Percentiles rank a stretch among this genome's conserved stretches.
phyloP scores from a whole-genome alignment of 2,113 vertebrate genomes.

The Poecilia latipinna region DNA sequence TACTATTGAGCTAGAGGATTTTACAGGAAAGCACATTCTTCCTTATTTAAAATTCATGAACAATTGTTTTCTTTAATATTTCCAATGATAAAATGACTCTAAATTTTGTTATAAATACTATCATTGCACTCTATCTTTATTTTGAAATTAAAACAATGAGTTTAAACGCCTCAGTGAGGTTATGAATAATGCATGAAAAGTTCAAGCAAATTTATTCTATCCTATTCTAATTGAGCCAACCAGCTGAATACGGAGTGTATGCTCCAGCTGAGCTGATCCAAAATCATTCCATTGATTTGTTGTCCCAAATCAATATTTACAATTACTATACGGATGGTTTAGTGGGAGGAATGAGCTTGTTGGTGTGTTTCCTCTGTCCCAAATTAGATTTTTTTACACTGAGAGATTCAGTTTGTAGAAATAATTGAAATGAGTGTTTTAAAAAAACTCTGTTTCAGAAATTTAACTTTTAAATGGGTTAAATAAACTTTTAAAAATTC shows the following conservation, averaged over 20 bases:
- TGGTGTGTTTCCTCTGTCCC: constrained; percentile 3
- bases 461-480: too few species aligned
- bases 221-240: constrained; percentile 63
- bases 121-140: constrained; percentile 18
- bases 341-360: constrained; percentile 21
- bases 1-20: background rate
- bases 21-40: background rate
- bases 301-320: constrained; percentile 64
- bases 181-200: constrained; percentile 67
- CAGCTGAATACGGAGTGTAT: constrained; percentile 60
- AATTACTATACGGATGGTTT: constrained; percentile 49
- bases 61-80: background rate
- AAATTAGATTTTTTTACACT: constrained; percentile 22
- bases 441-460: too few species aligned
- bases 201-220: constrained; percentile 65
- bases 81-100: background rate
- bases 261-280: constrained; percentile 59
- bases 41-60: background rate
- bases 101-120: constrained; percentile 32
- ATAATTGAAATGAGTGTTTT: too few species aligned
- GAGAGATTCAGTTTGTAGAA: constrained; percentile 4
- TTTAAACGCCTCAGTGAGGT: constrained; percentile 33
- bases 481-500: too few species aligned
- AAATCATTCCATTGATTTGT: constrained; percentile 64
- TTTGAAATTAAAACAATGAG: constrained; percentile 50